Conservation (phyloP, 1,140 invertebrate genomes). For the Hypothenemus hampei region DNA sequence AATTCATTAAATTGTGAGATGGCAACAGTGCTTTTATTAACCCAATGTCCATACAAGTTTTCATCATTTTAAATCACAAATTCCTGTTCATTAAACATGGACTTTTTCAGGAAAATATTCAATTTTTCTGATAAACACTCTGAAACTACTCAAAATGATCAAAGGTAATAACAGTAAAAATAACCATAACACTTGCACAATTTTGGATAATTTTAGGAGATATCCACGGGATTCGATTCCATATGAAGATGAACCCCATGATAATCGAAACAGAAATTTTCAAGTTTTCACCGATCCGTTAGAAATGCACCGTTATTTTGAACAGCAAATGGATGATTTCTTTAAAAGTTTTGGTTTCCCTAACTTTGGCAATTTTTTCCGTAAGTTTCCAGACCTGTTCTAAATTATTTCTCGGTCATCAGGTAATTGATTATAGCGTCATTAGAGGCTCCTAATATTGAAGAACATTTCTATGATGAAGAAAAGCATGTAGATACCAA, state of each 20-base stretch:
- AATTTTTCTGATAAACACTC: no score
- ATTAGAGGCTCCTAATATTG: background rate
- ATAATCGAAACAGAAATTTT: constrained; percentile 37
- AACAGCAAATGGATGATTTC: constrained; percentile 46
- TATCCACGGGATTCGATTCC: background rate
- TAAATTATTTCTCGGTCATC: background rate
- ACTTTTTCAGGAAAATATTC: no score
- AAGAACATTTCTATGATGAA: background rate
- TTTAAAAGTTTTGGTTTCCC: constrained; percentile 39
- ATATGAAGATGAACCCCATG: no score
- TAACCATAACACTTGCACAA: constrained; percentile 15
- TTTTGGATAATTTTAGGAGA: constrained; percentile 16
- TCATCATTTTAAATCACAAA: no score
- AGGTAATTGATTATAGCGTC: background rate
- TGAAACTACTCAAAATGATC: no score
- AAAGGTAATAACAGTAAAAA: no score
- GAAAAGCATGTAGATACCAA: no score
- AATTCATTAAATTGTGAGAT: no score
- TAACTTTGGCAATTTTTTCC: constrained; percentile 37
- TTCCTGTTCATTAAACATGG: no score
- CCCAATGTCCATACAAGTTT: no score
- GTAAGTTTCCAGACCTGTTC: constrained; percentile 6
- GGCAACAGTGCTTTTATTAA: no score
- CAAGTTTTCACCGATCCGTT: constrained; percentile 47
- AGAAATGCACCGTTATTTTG: constrained; percentile 49